These are phyloP conservation scores for Aphidius ervi DNA, from an alignment of 1,140 invertebrate genomes.

Conservation along the genomic window DNA sequence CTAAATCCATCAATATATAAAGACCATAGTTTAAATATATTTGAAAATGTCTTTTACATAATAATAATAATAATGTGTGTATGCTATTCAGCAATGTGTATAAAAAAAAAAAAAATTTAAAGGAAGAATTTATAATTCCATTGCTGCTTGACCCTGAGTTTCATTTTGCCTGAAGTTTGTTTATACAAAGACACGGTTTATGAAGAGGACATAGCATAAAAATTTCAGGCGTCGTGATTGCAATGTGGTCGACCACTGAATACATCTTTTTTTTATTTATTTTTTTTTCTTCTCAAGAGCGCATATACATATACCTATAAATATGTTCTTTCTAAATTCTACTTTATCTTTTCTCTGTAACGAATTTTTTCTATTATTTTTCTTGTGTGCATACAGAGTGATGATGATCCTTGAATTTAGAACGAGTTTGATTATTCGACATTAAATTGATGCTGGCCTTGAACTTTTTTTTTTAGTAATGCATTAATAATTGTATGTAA, in stretches of 20 bases:
- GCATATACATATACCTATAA: neutral
- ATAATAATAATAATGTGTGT: no score
- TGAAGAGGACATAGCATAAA: slow-evolving; percentile 45
- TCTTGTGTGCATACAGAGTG: slow-evolving; percentile 1
- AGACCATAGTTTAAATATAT: no score
- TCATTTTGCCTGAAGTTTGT: slow-evolving; percentile 1
- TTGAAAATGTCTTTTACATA: no score
- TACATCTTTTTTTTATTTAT: slow-evolving; percentile 8
- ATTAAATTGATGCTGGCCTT: neutral
- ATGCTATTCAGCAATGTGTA: neutral
- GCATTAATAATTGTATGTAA: no score
- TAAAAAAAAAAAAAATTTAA: neutral
- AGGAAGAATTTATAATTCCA: no score
- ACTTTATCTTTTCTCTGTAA: slow-evolving; percentile 8
- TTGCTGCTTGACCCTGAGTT: slow-evolving; percentile 7
- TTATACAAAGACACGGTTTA: slow-evolving; percentile 1
- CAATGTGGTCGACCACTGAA: slow-evolving; percentile 28
- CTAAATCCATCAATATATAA: neutral
- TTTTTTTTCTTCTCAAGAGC: neutral
- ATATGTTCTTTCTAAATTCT: slow-evolving; percentile 3
- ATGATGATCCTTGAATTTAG: slow-evolving; percentile 20
- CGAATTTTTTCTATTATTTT: neutral
- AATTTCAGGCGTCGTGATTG: slow-evolving; percentile 50
- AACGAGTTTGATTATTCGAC: slow-evolving; percentile 5
- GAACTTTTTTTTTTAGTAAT: slow-evolving; percentile 14